Percentiles rank a stretch among this genome's conserved stretches.
phyloP scores from a whole-genome alignment of 2,113 vertebrate species.

The Nannobrachium achirus region DNA sequence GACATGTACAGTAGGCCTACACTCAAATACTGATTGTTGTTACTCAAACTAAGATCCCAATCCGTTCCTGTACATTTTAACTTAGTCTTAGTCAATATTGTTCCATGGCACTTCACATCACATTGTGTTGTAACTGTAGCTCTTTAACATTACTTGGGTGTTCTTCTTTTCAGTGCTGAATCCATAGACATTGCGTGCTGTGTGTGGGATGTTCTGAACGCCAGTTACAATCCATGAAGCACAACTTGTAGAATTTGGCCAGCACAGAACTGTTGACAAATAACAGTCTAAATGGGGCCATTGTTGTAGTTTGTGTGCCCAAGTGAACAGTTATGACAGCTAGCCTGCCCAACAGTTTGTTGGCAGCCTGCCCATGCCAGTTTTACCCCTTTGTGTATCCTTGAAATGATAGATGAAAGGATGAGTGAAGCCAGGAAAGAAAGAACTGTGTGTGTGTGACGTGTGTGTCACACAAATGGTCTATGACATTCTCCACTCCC shows the following conservation, averaged over 20 bases:
- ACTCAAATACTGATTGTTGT: not conserved
- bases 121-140: too few species aligned
- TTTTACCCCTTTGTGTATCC: conserved; percentile 45
- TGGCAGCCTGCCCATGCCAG: conserved; percentile 57
- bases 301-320: conserved; percentile 58
- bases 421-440: conserved; percentile 18
- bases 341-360: conserved; percentile 32
- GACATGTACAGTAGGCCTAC: too few species aligned
- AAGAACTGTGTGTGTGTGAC: conserved; percentile 22
- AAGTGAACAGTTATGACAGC: conserved; percentile 62
- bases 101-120: not conserved
- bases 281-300: conserved; percentile 51
- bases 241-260: conserved; percentile 29
- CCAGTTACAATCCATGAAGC: conserved; percentile 30
- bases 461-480: too few species aligned
- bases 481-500: not conserved
- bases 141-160: too few species aligned
- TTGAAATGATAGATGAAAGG: conserved; percentile 28
- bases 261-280: conserved; percentile 39
- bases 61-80: too few species aligned
- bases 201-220: not conserved
- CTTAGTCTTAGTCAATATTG: too few species aligned
- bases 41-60: not conserved
- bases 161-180: not conserved
- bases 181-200: not conserved